These are phyloP conservation scores for Calliopsis andreniformis DNA, from an alignment of 1,140 invertebrate genomes.

Conservation along the genomic window DNA sequence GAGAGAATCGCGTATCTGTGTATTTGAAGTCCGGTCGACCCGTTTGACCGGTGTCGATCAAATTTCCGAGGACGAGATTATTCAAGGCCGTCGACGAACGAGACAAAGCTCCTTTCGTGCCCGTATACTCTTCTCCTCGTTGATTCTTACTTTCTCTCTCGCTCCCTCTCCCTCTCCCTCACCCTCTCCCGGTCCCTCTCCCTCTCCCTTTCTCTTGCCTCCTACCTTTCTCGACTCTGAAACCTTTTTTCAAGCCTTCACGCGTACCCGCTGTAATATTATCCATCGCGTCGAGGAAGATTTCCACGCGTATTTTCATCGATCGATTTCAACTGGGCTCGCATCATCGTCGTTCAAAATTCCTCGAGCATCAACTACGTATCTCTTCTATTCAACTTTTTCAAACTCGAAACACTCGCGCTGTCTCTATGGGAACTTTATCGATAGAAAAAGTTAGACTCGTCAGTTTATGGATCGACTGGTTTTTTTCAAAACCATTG, in stretches of 20 bases:
- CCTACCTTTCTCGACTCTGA: neutral
- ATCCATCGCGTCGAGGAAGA: slow-evolving; percentile 1
- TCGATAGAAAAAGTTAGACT: too few relatives aligned
- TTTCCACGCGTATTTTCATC: neutral
- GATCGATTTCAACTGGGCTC: neutral
- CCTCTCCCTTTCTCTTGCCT: slow-evolving; percentile 2
- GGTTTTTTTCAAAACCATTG: too few relatives aligned
- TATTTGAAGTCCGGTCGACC: slow-evolving; percentile 71
- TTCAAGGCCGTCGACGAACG: slow-evolving; percentile 71
- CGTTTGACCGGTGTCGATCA: slow-evolving; percentile 80
- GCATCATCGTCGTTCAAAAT: neutral
- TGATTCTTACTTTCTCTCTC: slow-evolving; percentile 18
- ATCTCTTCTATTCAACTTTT: too few relatives aligned
- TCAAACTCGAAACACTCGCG: too few relatives aligned
- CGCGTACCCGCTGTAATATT: slow-evolving; percentile 23
- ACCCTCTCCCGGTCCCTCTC: neutral
- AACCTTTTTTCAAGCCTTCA: slow-evolving; percentile 22
- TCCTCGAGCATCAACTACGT: too few relatives aligned
- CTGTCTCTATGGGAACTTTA: too few relatives aligned
- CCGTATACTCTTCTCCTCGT: slow-evolving; percentile 29
- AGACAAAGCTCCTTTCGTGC: slow-evolving; percentile 72
- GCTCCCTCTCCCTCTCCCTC: neutral
- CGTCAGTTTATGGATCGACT: too few relatives aligned
- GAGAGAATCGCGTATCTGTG: slow-evolving; percentile 43
- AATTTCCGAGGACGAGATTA: slow-evolving; percentile 77